These are phyloP conservation scores for Saccopteryx leptura DNA, from an alignment of 2,113 vertebrate genomes.

Conservation along the genomic window DNA sequence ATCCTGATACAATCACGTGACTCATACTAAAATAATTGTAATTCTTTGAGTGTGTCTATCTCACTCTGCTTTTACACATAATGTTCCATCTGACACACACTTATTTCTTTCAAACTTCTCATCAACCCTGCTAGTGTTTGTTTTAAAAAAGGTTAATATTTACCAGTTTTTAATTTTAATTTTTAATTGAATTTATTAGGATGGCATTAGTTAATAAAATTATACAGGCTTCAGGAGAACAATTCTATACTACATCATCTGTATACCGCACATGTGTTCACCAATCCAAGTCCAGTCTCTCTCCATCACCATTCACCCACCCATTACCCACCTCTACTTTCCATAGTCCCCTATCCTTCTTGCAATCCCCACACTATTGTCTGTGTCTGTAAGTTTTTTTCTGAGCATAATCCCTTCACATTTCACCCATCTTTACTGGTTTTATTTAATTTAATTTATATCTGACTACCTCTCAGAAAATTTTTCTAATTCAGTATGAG, in stretches of 20 bases:
- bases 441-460: background rate
- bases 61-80: background rate
- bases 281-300: too few species aligned
- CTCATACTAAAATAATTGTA: background rate
- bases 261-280: too few species aligned
- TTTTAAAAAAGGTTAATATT: constrained; percentile 4
- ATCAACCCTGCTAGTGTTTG: background rate
- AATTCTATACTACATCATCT: too few species aligned
- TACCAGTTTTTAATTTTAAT: background rate
- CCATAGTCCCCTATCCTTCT: too few species aligned
- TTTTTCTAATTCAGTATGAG: background rate
- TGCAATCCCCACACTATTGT: too few species aligned
- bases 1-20: background rate
- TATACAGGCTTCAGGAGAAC: too few species aligned
- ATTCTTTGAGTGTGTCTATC: background rate
- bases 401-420: too few species aligned
- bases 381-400: too few species aligned
- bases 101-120: background rate
- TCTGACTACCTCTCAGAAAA: background rate
- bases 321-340: too few species aligned
- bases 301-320: too few species aligned
- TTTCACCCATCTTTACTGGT: too few species aligned
- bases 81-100: background rate
- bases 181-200: background rate
- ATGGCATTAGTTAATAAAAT: too few species aligned